Conservation (phyloP, 1,140 invertebrate species). For the Olivierus martensii region DNA sequence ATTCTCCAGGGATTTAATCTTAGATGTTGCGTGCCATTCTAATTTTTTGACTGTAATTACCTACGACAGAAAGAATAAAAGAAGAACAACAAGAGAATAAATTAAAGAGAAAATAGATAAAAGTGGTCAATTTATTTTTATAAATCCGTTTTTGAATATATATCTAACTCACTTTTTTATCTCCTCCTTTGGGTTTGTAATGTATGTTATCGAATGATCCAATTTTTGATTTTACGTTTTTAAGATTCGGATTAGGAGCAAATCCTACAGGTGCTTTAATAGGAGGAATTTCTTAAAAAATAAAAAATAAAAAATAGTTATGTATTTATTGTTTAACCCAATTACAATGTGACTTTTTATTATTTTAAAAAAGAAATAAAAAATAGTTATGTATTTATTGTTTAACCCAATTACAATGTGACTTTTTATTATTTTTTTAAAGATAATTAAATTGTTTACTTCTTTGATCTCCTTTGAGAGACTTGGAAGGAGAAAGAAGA, state of each 20-base stretch:
- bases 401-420: too few species aligned
- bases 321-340: not conserved
- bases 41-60: slow-evolving; percentile 54
- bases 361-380: too few species aligned
- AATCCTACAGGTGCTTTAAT: slow-evolving; percentile 83
- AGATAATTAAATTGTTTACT: too few species aligned
- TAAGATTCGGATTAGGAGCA: slow-evolving; percentile 78
- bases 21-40: slow-evolving; percentile 62
- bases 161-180: slow-evolving; percentile 54
- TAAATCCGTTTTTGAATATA: not conserved
- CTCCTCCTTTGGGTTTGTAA: slow-evolving; percentile 81
- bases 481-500: too few species aligned
- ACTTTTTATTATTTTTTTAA: too few species aligned
- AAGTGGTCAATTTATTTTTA: too few species aligned
- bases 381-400: too few species aligned
- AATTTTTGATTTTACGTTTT: slow-evolving; percentile 82
- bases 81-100: not conserved
- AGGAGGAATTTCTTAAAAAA: slow-evolving; percentile 58
- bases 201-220: slow-evolving; percentile 83
- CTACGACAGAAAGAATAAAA: slow-evolving; percentile 1
- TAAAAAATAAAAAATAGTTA: too few species aligned
- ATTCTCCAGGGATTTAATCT: slow-evolving; percentile 73
- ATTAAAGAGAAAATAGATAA: too few species aligned
- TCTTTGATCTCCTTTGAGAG: too few species aligned
- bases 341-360: too few species aligned